These are phyloP conservation scores for Eriocheir sinensis DNA, from an alignment of 1,140 invertebrate genomes.

Conservation along the genomic window DNA sequence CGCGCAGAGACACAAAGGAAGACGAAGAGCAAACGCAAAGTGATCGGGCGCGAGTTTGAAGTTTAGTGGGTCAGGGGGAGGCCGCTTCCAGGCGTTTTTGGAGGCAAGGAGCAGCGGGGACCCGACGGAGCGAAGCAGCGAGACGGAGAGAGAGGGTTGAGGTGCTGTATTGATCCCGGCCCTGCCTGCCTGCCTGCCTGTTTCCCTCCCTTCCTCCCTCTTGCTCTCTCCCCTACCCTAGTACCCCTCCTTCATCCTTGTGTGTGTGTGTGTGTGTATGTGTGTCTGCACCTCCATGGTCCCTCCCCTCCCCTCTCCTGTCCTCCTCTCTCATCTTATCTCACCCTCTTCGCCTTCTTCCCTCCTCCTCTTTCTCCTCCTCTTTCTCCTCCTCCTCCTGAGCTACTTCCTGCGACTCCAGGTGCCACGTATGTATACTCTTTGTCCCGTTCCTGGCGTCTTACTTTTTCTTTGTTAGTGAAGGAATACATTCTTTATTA, in stretches of 20 bases:
- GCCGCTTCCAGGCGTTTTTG: constrained; percentile 19
- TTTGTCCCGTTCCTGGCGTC: no score
- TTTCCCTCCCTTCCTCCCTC: neutral
- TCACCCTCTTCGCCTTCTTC: neutral
- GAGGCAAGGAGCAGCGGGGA: neutral
- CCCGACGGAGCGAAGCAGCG: neutral
- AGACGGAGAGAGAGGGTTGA: neutral
- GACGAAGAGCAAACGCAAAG: neutral
- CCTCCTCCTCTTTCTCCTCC: neutral
- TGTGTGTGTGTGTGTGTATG: no score
- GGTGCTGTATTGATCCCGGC: neutral
- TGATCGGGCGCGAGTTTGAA: neutral
- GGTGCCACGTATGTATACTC: neutral
- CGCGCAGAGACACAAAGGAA: no score
- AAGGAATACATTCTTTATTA: no score
- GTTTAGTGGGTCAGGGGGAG: neutral
- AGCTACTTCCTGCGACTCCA: neutral
- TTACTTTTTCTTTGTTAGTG: no score
- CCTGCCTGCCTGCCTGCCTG: constrained; percentile 18
- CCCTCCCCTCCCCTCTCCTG: neutral
- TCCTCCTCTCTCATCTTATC: neutral
- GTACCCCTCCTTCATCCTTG: neutral
- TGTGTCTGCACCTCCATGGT: no score
- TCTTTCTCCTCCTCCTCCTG: neutral
- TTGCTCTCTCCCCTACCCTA: neutral